Base-by-base conservation (phyloP, 2,797 vertebrate genomes). In the Fistularia tabacaria region DNA sequence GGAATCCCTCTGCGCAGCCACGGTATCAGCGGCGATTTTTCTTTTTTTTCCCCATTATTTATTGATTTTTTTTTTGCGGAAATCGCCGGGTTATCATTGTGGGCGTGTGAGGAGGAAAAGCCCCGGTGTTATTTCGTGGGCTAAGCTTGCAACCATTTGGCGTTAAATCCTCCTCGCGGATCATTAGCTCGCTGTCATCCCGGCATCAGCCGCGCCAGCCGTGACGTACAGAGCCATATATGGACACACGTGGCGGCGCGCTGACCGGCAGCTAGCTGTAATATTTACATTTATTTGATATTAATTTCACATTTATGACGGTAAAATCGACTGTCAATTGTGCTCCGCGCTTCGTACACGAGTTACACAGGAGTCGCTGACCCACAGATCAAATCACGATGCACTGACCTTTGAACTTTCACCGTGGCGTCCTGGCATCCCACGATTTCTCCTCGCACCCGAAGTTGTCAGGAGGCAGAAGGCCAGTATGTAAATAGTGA, bases 171-270 rank as follows among this genome's bases (percentile, higher is more conserved):
- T 70, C 58, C 80, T 81, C 79, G 61, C 79, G 75, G 71, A 81
- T 86, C 70, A 79, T 86, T 71, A 82, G 80, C 80, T 60, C 58
- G 59, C 76, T 83, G 86, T 88, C 86, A 80, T 76, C 71, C 76
- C 46, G 51, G 83, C 84, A 87, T 86, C 86, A 89, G 87, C 87
- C 84, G 88, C 84, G 72, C 79, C 76, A 79, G 77, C 62, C 57
- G 3, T 90, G 88, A 91, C 88, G 88, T 90, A 88, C 58, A 62
- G 64, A 73, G 73, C 86, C 86, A 66, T 87, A 85, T 87, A 86
- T 83, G 86, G 82, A 82, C 7, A 84, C 78, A 76, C 66, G 76
- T 58, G 73, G 73, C 54, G 13, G 72, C 46, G 50, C 69, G 52
- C 41, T 55, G 64, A 37, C 38, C 49, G 68, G 14, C 48, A 8